Conservation (phyloP, 2,888 invertebrate genomes). For the Polydrusus cervinus region DNA sequence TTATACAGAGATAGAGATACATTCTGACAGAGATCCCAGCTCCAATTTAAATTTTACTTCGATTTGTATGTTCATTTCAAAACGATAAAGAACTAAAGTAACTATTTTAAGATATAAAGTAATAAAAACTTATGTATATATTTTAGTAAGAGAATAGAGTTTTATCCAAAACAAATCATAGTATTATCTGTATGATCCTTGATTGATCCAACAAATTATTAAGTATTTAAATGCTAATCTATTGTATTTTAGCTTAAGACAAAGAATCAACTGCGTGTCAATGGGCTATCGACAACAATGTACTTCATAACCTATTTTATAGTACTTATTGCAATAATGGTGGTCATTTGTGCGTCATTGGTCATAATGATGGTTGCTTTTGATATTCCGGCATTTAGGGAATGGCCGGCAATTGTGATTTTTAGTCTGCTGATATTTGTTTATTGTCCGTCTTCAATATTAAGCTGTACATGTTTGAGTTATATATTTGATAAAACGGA, state of each 20-base stretch:
- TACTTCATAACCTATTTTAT: constrained; percentile 85
- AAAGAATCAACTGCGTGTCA: constrained; percentile 87
- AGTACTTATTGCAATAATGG: constrained; percentile 81
- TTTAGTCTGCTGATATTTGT: constrained; percentile 79
- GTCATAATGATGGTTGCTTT: constrained; percentile 79
- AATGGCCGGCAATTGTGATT: constrained; percentile 80
- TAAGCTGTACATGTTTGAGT: constrained; percentile 84
- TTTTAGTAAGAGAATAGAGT: too few relatives aligned
- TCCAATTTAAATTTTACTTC: too few relatives aligned
- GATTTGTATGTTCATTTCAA: too few relatives aligned
- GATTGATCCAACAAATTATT: too few relatives aligned
- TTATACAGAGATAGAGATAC: too few relatives aligned
- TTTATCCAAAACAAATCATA: too few relatives aligned
- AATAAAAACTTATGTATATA: too few relatives aligned
- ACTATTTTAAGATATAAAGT: too few relatives aligned
- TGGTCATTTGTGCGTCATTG: constrained; percentile 79
- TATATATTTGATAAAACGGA: constrained; percentile 89
- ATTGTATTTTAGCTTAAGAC: constrained; percentile 80
- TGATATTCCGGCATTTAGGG: constrained; percentile 81
- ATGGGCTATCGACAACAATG: constrained; percentile 84
- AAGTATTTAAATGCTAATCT: background rate
- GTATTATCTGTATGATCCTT: too few relatives aligned
- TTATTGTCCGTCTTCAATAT: constrained; percentile 84
- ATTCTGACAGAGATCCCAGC: too few relatives aligned
- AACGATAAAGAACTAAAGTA: too few relatives aligned